Percentiles rank a stretch among this genome's conserved stretches.
phyloP scores from a whole-genome alignment of 2,113 vertebrate genomes.

The Paracanthobrama guichenoti region DNA sequence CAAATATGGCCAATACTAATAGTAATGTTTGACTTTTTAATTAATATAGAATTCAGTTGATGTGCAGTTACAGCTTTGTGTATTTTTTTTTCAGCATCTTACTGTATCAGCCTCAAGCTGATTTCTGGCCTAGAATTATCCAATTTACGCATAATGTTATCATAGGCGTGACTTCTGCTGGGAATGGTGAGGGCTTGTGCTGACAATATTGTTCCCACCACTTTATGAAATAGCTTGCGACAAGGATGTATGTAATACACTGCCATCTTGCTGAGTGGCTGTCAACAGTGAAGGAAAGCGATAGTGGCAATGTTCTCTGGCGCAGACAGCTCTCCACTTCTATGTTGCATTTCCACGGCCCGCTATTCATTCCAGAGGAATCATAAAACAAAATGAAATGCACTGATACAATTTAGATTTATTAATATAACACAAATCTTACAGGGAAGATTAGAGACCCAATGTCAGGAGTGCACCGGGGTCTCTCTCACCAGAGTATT shows the following conservation, averaged over 20 bases:
- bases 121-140: background rate
- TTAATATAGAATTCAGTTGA: background rate
- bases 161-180: background rate
- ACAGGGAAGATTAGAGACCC: background rate
- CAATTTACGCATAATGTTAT: background rate
- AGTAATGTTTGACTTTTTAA: background rate
- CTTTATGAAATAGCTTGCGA: constrained; percentile 6
- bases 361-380: background rate
- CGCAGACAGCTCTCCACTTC: constrained; percentile 1
- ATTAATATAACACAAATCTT: background rate
- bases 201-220: background rate
- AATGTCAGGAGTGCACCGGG: too few species aligned
- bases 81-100: background rate
- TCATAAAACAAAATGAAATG: background rate
- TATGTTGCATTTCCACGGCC: background rate
- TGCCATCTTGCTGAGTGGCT: background rate
- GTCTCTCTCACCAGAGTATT: too few species aligned
- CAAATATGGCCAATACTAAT: background rate
- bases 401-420: background rate
- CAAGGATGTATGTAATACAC: constrained; percentile 8
- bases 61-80: background rate
- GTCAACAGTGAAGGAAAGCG: constrained; percentile 15
- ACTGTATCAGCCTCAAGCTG: background rate
- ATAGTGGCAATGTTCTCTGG: constrained; percentile 6
- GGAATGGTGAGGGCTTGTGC: background rate